Conservation (phyloP, 2,888 invertebrate genomes). For the Amaurobius ferox region DNA sequence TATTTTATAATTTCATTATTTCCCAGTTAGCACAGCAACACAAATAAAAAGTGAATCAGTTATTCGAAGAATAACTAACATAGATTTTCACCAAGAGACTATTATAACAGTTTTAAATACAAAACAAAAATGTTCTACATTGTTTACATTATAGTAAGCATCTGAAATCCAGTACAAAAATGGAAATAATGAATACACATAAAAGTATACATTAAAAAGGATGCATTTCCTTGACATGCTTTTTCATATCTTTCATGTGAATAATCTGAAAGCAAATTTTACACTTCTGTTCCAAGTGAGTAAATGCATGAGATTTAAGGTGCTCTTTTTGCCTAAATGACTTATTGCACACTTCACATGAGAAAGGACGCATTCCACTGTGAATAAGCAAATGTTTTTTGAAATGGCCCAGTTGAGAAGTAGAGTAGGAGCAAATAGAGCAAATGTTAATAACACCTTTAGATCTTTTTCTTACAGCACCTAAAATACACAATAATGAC, state of each 20-base stretch:
- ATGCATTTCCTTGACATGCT: background rate
- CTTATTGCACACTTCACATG: background rate
- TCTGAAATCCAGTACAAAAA: too few species aligned
- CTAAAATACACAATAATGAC: background rate
- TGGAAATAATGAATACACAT: too few species aligned
- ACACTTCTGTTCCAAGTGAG: background rate
- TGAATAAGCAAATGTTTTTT: background rate
- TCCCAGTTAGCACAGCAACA: too few species aligned
- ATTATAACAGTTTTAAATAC: too few species aligned
- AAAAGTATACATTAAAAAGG: too few species aligned
- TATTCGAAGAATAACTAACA: too few species aligned
- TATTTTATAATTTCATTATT: too few species aligned
- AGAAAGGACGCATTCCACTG: background rate
- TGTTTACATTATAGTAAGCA: too few species aligned
- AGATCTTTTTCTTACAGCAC: background rate
- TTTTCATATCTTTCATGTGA: background rate
- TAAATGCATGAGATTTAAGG: background rate
- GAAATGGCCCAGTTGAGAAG: background rate
- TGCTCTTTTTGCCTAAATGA: background rate
- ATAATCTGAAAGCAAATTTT: background rate
- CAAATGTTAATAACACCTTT: background rate
- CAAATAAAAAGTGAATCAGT: too few species aligned
- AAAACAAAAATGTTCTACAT: too few species aligned
- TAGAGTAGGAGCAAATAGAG: background rate
- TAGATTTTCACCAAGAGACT: too few species aligned